Evolutionary conservation across 2,888 invertebrate genomes (phyloP).

Genomic region (Lycia hirtaria): DNA sequence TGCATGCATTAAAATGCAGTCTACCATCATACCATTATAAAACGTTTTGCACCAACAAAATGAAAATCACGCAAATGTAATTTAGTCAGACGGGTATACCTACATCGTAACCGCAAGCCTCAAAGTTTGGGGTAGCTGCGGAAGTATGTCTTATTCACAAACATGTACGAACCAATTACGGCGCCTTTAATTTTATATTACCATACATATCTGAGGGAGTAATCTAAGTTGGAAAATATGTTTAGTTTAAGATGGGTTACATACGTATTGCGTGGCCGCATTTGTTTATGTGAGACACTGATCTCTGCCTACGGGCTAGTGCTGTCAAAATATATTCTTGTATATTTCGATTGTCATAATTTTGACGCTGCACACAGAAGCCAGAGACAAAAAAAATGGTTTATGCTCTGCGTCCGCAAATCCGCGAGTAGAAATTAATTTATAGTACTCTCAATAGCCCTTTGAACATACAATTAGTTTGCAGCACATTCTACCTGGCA

Average conservation of each 20-base stretch:
- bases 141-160: slow-evolving; percentile 63
- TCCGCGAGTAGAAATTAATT: too few species aligned
- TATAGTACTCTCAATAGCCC: too few species aligned
- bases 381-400: too few species aligned
- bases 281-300: not conserved
- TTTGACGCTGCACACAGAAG: too few species aligned
- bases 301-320: too few species aligned
- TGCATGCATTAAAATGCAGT: not conserved
- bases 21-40: too few species aligned
- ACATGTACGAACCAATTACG: slow-evolving; percentile 66
- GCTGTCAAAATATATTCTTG: too few species aligned
- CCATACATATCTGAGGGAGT: slow-evolving; percentile 45
- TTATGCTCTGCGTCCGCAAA: too few species aligned
- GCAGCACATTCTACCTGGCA: too few species aligned
- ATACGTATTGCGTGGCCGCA: slow-evolving; percentile 3
- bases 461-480: too few species aligned
- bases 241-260: slow-evolving; percentile 1
- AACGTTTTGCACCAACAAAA: slow-evolving; percentile 3
- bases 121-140: slow-evolving; percentile 50
- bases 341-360: too few species aligned
- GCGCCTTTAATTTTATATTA: slow-evolving; percentile 60
- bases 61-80: slow-evolving; percentile 50
- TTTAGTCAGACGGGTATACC: slow-evolving; percentile 49
- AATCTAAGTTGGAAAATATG: slow-evolving; percentile 51
- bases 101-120: slow-evolving; percentile 45